These are phyloP conservation scores for Mizuhopecten yessoensis DNA, from an alignment of 1,140 invertebrate species.

Conservation along the genomic window DNA sequence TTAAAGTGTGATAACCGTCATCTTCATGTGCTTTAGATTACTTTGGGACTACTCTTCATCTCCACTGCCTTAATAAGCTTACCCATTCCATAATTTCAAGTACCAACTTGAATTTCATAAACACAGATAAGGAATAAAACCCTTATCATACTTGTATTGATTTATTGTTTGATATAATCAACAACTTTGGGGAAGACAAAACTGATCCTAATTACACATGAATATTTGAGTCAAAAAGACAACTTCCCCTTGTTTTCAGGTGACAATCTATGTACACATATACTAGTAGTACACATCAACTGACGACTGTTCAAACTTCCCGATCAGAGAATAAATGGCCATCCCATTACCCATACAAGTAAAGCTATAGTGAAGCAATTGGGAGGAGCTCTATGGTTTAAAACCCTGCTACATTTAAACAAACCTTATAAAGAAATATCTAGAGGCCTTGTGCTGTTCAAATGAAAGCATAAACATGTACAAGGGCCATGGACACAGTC, in stretches of 20 bases:
- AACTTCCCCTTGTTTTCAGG: neutral
- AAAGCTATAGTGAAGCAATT: neutral
- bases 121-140: neutral
- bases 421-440: neutral
- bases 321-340: neutral
- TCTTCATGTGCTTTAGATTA: too few relatives aligned
- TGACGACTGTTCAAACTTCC: neutral
- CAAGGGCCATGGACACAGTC: neutral
- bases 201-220: neutral
- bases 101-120: neutral
- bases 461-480: constrained; percentile 28
- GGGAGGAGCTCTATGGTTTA: neutral
- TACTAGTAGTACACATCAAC: neutral
- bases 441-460: neutral
- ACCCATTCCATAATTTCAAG: neutral
- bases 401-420: neutral
- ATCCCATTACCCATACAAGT: neutral
- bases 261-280: neutral
- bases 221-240: neutral
- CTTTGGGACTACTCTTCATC: too few relatives aligned
- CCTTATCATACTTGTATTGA: neutral
- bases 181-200: neutral
- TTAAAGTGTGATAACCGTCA: too few relatives aligned
- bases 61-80: too few relatives aligned
- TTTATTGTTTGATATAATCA: neutral